These are phyloP conservation scores for Cichlasoma orientale DNA, from an alignment of 2,797 vertebrate species.

Conservation along the genomic window DNA sequence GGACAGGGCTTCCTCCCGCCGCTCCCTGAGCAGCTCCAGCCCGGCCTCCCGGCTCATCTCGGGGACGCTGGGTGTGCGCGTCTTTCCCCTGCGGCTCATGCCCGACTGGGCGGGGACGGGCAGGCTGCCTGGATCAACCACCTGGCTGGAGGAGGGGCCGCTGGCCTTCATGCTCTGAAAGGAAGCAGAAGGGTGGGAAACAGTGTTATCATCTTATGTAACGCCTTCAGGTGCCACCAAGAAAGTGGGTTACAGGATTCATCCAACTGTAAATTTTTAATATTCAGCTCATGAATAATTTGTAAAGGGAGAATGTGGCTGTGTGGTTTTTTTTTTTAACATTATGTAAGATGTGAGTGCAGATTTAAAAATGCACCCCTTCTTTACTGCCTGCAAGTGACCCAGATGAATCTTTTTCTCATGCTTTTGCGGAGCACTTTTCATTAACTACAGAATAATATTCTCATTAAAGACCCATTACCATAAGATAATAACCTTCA, in stretches of 20 bases:
- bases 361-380: slow-evolving; percentile 51
- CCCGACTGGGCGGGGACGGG: slow-evolving; percentile 74
- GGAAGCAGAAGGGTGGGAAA: neutral
- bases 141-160: slow-evolving; percentile 67
- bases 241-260: slow-evolving; percentile 35
- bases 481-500: neutral
- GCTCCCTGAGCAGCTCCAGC: slow-evolving; percentile 85
- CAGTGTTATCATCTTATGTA: slow-evolving; percentile 28
- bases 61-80: slow-evolving; percentile 83
- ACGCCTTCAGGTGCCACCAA: slow-evolving; percentile 40
- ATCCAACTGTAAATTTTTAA: slow-evolving; percentile 58
- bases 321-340: slow-evolving; percentile 41
- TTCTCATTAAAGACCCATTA: neutral
- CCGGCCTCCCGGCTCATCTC: slow-evolving; percentile 89
- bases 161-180: slow-evolving; percentile 72
- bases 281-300: slow-evolving; percentile 66
- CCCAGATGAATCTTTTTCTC: slow-evolving; percentile 13
- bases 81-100: slow-evolving; percentile 80
- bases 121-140: slow-evolving; percentile 73
- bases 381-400: slow-evolving; percentile 7
- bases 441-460: neutral
- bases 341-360: slow-evolving; percentile 60
- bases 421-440: neutral
- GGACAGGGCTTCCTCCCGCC: slow-evolving; percentile 81
- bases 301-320: slow-evolving; percentile 44